Evolutionary conservation across 2,113 vertebrate species (phyloP).

Genomic region (Bostrychus sinensis): DNA sequence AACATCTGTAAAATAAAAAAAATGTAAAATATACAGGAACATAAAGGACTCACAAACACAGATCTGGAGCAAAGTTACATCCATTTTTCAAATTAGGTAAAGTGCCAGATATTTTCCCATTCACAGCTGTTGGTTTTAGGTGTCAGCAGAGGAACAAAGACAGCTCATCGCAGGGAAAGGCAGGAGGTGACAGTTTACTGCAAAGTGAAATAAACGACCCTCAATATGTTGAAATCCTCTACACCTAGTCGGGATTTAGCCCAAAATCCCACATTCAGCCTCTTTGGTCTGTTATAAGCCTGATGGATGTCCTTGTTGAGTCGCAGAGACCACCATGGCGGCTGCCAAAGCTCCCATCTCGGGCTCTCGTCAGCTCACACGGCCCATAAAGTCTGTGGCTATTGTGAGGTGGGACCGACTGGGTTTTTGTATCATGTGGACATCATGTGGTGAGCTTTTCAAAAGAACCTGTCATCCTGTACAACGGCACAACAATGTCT

Average conservation of each 20-base stretch:
- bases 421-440: constrained; percentile 59
- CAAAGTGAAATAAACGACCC: constrained; percentile 14
- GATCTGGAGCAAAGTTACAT: neutral
- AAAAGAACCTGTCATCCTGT: constrained; percentile 49
- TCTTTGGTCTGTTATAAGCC: constrained; percentile 37
- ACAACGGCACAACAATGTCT: constrained; percentile 34
- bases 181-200: constrained; percentile 19
- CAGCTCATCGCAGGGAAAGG: neutral
- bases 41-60: constrained; percentile 5
- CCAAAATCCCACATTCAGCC: constrained; percentile 42
- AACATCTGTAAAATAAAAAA: constrained; percentile 4
- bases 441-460: constrained; percentile 63
- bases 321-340: constrained; percentile 56
- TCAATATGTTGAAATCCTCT: constrained; percentile 17
- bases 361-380: constrained; percentile 50
- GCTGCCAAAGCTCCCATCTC: constrained; percentile 56
- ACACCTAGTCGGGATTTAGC: constrained; percentile 20
- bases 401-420: constrained; percentile 43
- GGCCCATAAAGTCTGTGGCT: constrained; percentile 49
- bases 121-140: neutral
- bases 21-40: neutral
- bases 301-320: constrained; percentile 53
- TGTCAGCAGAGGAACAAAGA: constrained; percentile 20
- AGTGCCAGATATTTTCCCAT: neutral
- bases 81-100: too few relatives aligned